A percentile compares a stretch with the other conserved stretches of the same genome.
These are phyloP conservation scores for Megathymus violae DNA, from an alignment of 1,140 invertebrate genomes.

Conservation along the genomic window DNA sequence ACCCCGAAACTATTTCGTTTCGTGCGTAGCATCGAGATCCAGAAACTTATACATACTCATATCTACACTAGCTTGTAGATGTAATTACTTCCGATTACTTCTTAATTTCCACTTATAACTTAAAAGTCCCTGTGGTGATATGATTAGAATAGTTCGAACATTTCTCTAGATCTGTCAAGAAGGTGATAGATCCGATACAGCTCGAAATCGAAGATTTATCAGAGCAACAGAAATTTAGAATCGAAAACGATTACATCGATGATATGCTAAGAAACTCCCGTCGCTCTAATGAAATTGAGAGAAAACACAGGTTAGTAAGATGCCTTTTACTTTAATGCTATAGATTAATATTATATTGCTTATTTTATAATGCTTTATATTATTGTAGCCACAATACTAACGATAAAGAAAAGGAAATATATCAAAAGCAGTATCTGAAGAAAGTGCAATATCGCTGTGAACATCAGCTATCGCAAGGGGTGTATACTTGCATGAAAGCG, in stretches of 20 bases:
- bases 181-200: constrained; percentile 54
- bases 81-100: too few species aligned
- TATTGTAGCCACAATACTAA: constrained; percentile 8
- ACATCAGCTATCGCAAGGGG: constrained; percentile 82
- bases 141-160: too few species aligned
- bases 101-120: too few species aligned
- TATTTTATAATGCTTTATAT: too few species aligned
- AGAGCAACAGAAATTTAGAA: constrained; percentile 82
- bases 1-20: too few species aligned
- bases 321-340: too few species aligned
- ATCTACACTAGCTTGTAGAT: too few species aligned
- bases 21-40: too few species aligned
- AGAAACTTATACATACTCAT: too few species aligned
- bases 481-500: constrained; percentile 82
- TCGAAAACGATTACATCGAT: constrained; percentile 86
- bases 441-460: constrained; percentile 87
- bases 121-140: too few species aligned
- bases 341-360: too few species aligned
- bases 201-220: constrained; percentile 77
- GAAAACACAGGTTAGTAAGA: constrained; percentile 42
- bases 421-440: constrained; percentile 84
- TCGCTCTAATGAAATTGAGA: constrained; percentile 37
- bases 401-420: constrained; percentile 67
- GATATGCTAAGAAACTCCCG: constrained; percentile 42
- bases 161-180: constrained; percentile 51